A percentile compares a stretch with the other conserved stretches of the same genome.
Evolutionary conservation across 2,888 invertebrate species (phyloP).

Genomic region (Hymenopus coronatus): DNA sequence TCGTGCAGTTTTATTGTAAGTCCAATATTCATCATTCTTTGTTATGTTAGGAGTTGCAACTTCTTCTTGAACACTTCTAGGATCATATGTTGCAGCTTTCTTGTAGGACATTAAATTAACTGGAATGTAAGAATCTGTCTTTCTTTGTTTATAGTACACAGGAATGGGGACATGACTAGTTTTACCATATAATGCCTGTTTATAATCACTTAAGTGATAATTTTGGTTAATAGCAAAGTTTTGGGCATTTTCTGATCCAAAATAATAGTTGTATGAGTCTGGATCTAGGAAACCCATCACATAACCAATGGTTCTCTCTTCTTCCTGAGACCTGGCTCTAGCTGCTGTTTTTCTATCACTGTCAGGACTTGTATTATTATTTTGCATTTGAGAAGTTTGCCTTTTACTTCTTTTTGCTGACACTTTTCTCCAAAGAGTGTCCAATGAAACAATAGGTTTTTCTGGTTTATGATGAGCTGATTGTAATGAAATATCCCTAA

Average conservation of each 20-base stretch:
- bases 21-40: background rate
- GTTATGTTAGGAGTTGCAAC: background rate
- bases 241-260: background rate
- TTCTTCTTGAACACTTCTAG: background rate
- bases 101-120: background rate
- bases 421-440: background rate
- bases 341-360: background rate
- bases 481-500: background rate
- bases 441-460: background rate
- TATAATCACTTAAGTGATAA: background rate
- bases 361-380: background rate
- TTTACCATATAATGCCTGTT: background rate
- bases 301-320: background rate
- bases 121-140: background rate
- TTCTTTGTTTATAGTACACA: background rate
- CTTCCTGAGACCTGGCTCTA: too few relatives aligned
- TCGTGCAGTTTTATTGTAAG: background rate
- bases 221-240: background rate
- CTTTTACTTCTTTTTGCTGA: background rate
- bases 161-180: background rate
- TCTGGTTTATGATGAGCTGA: background rate
- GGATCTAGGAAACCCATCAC: background rate
- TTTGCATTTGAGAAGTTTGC: background rate
- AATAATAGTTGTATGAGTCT: background rate
- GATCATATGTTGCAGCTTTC: background rate